Conservation (phyloP, 2,888 invertebrate genomes). For the Sturmia bella region DNA sequence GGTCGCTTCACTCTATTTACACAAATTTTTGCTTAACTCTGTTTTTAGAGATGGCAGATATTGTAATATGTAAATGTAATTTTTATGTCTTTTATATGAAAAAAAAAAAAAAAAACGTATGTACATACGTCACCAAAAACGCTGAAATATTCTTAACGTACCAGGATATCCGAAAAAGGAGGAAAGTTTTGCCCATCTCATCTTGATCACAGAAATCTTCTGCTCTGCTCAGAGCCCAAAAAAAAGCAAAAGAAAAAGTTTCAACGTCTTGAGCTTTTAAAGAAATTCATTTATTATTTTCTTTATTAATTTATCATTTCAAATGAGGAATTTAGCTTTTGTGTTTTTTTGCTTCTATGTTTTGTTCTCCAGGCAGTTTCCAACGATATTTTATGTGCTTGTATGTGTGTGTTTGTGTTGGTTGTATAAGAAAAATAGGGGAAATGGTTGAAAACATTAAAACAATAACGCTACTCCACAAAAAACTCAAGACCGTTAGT, state of each 20-base stretch:
- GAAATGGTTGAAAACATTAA: constrained; percentile 4
- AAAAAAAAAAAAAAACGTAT: no score
- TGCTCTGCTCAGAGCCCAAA: constrained; percentile 23
- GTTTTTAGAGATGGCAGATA: no score
- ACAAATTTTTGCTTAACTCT: no score
- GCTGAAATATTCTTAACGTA: not conserved
- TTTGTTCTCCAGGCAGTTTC: constrained; percentile 8
- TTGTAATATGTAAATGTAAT: no score
- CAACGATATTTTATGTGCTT: not conserved
- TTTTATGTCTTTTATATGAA: no score
- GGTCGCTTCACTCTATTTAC: no score
- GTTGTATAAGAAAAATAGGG: constrained; percentile 22
- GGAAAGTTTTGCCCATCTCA: constrained; percentile 1
- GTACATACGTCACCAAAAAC: not conserved
- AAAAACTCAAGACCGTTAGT: not conserved
- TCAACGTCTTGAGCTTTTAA: constrained; percentile 33
- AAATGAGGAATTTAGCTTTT: constrained; percentile 5
- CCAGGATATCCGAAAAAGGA: not conserved
- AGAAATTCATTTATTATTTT: constrained; percentile 11
- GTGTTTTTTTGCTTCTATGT: constrained; percentile 4
- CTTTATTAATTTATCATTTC: not conserved
- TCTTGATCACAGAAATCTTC: constrained; percentile 31
- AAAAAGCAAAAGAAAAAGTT: not conserved
- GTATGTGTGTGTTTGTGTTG: not conserved
- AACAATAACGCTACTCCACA: not conserved